These are phyloP conservation scores for Sylvilagus floridanus DNA, from an alignment of 2,797 vertebrate species.

Conservation along the genomic window DNA sequence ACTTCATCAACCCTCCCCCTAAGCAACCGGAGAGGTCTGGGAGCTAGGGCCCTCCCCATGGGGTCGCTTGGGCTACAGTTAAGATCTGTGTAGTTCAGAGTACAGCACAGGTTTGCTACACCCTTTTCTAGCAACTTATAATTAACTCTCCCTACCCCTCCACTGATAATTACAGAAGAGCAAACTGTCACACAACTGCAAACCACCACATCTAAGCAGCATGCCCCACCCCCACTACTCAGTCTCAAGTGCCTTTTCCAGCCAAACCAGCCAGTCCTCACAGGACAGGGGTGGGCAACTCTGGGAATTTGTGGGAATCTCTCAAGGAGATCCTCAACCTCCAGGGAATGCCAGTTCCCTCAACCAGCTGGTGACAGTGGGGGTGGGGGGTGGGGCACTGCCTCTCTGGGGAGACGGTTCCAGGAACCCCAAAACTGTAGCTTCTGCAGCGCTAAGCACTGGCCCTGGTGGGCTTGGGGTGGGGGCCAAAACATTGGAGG, in stretches of 20 bases:
- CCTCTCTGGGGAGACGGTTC: not conserved
- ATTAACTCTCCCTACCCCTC: not conserved
- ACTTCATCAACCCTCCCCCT: not conserved
- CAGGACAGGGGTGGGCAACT: slow-evolving; percentile 14
- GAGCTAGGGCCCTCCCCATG: not conserved
- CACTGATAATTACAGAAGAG: slow-evolving; percentile 5
- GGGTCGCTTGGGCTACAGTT: not conserved
- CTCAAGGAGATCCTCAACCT: not conserved
- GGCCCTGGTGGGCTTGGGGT: not conserved
- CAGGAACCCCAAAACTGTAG: not conserved
- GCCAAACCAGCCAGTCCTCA: not conserved
- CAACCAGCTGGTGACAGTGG: not conserved
- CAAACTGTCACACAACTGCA: not conserved
- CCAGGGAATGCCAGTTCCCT: slow-evolving; percentile 7
- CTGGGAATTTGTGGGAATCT: slow-evolving; percentile 9
- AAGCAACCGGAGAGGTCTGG: not conserved
- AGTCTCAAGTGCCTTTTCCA: slow-evolving; percentile 49
- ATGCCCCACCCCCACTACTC: not conserved
- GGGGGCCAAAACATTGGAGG: not conserved
- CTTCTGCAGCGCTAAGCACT: not conserved
- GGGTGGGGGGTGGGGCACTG: not conserved
- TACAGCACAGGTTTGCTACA: slow-evolving; percentile 44
- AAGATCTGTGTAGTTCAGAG: slow-evolving; percentile 8
- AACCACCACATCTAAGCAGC: not conserved
- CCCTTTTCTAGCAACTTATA: slow-evolving; percentile 28